Evolutionary conservation across 53 echinoderm and acorn worm species (phyloP), one percentile per base, ranked within the genome.

Genomic region (Hippasteria phrygiana): DNA sequence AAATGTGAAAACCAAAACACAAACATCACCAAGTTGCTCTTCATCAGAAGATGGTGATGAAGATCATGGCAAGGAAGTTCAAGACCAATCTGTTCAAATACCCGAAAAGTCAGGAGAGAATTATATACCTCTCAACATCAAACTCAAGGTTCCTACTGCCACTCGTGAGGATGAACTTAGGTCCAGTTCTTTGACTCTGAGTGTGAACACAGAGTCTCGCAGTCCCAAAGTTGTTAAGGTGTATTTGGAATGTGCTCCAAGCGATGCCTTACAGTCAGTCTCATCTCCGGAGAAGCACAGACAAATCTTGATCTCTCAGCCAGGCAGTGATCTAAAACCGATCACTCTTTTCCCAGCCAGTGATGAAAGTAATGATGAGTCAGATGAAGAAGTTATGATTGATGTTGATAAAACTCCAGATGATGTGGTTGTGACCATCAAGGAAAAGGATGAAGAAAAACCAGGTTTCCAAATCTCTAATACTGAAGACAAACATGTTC

Each of bases 211-310:
- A 28, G 89, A 94, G 45, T 92, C 94, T 42, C 87, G 89, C 1
- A 90, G 85, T 75, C 94, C 96, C 50, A 92, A 91, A 36, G 78
- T 88, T 29, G 91, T 96, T 20, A 88, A 96, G 29, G 93, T 96
- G 40, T 94, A 71, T 77, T 92, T 92, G 84, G 94, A 96, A 45
- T 94, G 89, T 29, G 62, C 89, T 7, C 94, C 90, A 0, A 81
- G 59, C 24, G 29, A 71, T 32, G 85, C 85, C 22, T 37, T 85
- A 11, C 71, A 71, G 50, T 85, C 85, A 35, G 85, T 85, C 50
- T 69, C 85, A 11, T 85, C 85, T 17, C 85, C 85, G 36, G 85
- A 85, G 71, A 85, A n/a, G 70, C 69, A 70, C 34, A 34, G 85
- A 53, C 53, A 85, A 53, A 37, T 85, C 33, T 1, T 67, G 70